Evolutionary conservation across 1,140 invertebrate genomes (phyloP).

Genomic region (Zaprionus vittiger): DNA sequence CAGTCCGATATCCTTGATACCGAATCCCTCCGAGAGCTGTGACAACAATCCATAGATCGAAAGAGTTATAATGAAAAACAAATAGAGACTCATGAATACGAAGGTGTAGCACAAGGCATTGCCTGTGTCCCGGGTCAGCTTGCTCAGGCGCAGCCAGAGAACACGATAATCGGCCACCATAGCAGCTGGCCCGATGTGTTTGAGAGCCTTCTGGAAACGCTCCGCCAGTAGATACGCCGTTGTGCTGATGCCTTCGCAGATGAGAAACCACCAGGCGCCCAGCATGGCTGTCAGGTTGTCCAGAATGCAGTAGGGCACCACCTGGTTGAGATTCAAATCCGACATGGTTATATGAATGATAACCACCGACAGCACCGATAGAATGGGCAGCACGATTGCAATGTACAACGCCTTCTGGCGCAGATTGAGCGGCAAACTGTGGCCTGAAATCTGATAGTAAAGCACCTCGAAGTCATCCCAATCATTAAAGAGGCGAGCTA

Average conservation of each 20-base stretch:
- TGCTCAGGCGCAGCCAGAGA: constrained; percentile 88
- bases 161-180: constrained; percentile 88
- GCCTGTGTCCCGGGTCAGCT: constrained; percentile 87
- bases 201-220: constrained; percentile 87
- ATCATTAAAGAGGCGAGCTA: constrained; percentile 86
- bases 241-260: constrained; percentile 87
- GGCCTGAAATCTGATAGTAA: constrained; percentile 85
- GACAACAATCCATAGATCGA: constrained; percentile 89
- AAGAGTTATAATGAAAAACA: constrained; percentile 88
- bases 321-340: constrained; percentile 87
- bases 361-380: constrained; percentile 87
- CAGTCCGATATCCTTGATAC: constrained; percentile 88
- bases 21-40: constrained; percentile 88
- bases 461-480: constrained; percentile 87
- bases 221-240: constrained; percentile 87
- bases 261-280: constrained; percentile 87
- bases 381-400: constrained; percentile 85
- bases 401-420: constrained; percentile 85
- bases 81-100: constrained; percentile 87
- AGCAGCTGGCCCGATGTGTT: constrained; percentile 87
- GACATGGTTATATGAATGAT: constrained; percentile 88
- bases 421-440: constrained; percentile 84
- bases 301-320: constrained; percentile 88
- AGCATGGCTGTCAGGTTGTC: constrained; percentile 88
- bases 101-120: constrained; percentile 87